Evolutionary conservation across 2,797 vertebrate species (phyloP).

Genomic region (Enteromius mattozi): DNA sequence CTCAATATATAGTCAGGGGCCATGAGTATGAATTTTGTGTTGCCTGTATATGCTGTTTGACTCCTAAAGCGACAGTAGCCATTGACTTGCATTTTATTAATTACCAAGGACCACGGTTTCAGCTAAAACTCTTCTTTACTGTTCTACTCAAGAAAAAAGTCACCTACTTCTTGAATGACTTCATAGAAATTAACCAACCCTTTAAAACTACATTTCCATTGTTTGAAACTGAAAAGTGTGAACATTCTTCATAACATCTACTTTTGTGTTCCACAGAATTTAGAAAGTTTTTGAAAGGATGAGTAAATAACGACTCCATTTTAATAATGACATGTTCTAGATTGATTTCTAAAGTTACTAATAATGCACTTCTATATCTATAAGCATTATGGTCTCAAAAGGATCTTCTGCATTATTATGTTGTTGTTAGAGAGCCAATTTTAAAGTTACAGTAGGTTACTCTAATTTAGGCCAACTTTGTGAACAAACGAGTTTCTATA

Average conservation of each 20-base stretch:
- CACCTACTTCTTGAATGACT: not conserved
- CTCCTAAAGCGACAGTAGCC: not conserved
- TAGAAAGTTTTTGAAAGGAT: not conserved
- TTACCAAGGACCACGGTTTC: not conserved
- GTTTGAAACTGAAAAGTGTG: not conserved
- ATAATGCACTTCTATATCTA: not conserved
- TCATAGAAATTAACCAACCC: not conserved
- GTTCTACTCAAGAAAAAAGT: not conserved
- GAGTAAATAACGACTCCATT: not conserved
- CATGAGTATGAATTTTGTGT: not conserved
- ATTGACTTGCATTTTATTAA: not conserved
- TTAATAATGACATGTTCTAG: not conserved
- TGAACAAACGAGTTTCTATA: not conserved
- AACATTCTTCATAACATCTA: not conserved
- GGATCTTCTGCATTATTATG: not conserved
- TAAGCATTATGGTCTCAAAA: not conserved
- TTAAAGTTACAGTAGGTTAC: not conserved
- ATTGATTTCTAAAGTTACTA: not conserved
- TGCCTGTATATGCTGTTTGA: not conserved
- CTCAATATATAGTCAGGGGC: not conserved
- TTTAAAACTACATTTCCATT: not conserved
- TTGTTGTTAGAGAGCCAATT: not conserved
- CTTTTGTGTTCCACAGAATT: not conserved
- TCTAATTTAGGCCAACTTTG: not conserved
- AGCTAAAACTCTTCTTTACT: not conserved